Base-by-base conservation (phyloP, 2,888 invertebrate genomes). In the Nemotelus pantherinus region DNA sequence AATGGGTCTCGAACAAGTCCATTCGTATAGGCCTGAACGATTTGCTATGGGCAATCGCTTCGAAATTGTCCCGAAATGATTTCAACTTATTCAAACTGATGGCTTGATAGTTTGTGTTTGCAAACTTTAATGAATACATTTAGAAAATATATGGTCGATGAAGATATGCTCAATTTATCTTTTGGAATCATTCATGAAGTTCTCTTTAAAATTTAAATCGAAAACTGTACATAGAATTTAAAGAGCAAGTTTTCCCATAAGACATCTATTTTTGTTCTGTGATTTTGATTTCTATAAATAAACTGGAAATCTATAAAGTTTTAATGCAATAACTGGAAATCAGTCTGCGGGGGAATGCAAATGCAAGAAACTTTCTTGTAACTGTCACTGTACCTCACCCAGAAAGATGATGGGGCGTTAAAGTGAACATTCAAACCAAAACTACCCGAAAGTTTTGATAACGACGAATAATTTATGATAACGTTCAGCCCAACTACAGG, bases 31-130 rank as follows among this genome's bases (percentile, higher is more conserved):
- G 65, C 10, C 10, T 10, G 41, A 41, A 68, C 6, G 53, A 68
- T 68, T 50, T 68, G 53, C 45, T 4, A n/a, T 39, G 68, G 68
- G 50, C 53, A 68, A 68, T 68, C 68, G 68, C 50, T 68, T 68
- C 48, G 25, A 39, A 44, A 68, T 53, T 68, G 48, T 53, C 39
- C 43, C 53, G 10, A 44, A 53, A 50, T 53, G 53, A 10, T 68
- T 48, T 39, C 68, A 9, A 41, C 10, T 68, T 25, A 68, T 7
- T 68, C 25, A 53, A 68, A 50, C n/a, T 50, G 53, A 25, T 50
- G 53, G 3, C 53, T 68, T 25, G 53, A 48, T 50, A 68, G n/a
- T 53, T 3, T n/a, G 41, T 68, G 48, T 39, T 7, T 48, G 41
- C 25, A 25, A 25, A 25, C 25, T 25, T 25, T 25, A 25, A 25